Base-by-base conservation (phyloP, 2,797 vertebrate species). In the Chiloscyllium punctatum region DNA sequence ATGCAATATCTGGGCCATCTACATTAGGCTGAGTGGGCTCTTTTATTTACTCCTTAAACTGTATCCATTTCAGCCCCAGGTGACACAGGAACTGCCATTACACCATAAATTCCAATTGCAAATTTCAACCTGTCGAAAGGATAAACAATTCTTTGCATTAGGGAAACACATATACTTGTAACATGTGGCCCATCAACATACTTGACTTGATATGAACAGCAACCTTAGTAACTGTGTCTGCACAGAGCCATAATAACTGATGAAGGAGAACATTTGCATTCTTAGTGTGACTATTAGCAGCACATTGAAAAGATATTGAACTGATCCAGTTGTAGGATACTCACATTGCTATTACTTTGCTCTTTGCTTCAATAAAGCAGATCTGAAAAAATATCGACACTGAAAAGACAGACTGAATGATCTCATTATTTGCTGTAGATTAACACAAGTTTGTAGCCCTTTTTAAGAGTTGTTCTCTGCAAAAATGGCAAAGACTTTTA, bases 1-100 rank as follows among this genome's bases (percentile, higher is more conserved):
- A 98, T 98, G 97, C 97, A 98, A 99, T 98, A 98, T 97, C 97
- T 97, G 97, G 97, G 97, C 97, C 97, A 98, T 98, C 97, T 97
- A 97, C 97, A 97, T 97, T 97, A 97, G 97, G 96, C 96, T 87
- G 1, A 21, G 82, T 42, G 79, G n/a, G n/a, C 42, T 95, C 21
- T 48, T 53, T 37, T 95, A 77, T 53, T 87, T 87, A 84, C 21
- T 68, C 33, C 53, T 68, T 95, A 53, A 95, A 69, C 82, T 68
- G 6, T 69, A 79, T 51, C 69, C 5, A 27, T 95, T 68, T 95
- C 79, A 95, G n/a, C 37, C 27, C 27, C n/a, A 21, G 23, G 42
- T n/a, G 68, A 4, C 23, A 30, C 15, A 66, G 69, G 71, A 23
- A 23, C 66, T 94, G 62, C 91, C n/a, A 27, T 48, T 42, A 53